Base-by-base conservation (phyloP, 2,888 invertebrate genomes). In the Clepsis dumicolana region DNA sequence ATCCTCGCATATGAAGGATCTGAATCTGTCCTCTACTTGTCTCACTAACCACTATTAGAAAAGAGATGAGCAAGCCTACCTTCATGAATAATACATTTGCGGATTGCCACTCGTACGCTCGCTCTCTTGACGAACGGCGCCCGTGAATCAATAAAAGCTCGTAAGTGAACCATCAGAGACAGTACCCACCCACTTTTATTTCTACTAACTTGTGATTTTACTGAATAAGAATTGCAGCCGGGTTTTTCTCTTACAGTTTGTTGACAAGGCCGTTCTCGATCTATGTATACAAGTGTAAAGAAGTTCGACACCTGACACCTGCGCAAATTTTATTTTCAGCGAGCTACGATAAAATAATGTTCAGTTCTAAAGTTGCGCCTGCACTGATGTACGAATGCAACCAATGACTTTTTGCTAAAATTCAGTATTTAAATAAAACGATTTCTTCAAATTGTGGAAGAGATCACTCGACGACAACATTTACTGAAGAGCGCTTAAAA, bases 401-500 rank as follows among this genome's bases (percentile, higher is more conserved):
- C 10, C 12, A 14, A 1, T 27, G 41, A 63, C 50, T 57, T 57
- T 63, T 64, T 69, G 59, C 53, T 35, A 53, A 64, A 59, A 71
- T 72, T 71, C 70, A 80, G 74, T 77, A 80, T 80, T 81, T 81
- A 85, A 85, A 86, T 83, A 80, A 78, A 77, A 77, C 66, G 79
- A 79, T 81, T 81, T 77, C 75, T 75, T 82, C 80, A 82, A 83
- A 81, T 84, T 80, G 79, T 76, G 76, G 80, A 85, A 80, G 83
- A 82, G 86, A 87, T 87, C 87, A 86, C 83, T 87, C 78, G 79
- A 77, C 80, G 80, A 81, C 83, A 85, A 85, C 85, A 87, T 88
- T 85, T 85, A 83, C 84, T 84, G 83, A 80, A 83, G 83, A 84
- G 86, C 85, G 85, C 88, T 87, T 86, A 84, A 87, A 88, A 88